Conservation (phyloP, 1,140 invertebrate genomes). For the Adoxophyes honmai region DNA sequence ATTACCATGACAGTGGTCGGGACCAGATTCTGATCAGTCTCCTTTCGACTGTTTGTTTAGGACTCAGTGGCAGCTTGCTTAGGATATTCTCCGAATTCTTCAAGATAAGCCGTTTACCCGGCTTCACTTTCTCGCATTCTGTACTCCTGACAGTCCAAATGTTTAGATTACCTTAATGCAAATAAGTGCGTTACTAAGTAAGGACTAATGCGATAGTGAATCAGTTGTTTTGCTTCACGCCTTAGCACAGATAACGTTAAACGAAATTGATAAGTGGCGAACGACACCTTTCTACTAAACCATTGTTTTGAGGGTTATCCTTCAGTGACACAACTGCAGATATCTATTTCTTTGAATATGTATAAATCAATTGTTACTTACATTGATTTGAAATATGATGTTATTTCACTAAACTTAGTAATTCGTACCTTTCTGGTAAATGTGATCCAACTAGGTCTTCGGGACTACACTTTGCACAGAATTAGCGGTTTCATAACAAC, state of each 20-base stretch:
- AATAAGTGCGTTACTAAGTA: neutral
- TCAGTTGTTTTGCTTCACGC: neutral
- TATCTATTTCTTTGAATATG: neutral
- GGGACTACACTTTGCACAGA: too few species aligned
- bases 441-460: too few species aligned
- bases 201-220: neutral
- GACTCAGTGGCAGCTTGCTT: constrained; percentile 2
- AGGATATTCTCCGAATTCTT: neutral
- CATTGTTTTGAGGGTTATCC: neutral
- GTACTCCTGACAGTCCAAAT: constrained; percentile 3
- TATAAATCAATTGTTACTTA: too few species aligned
- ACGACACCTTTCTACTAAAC: neutral
- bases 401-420: too few species aligned
- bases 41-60: constrained; percentile 6
- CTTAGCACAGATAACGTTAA: neutral
- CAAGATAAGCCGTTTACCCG: neutral
- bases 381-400: too few species aligned
- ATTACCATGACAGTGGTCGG: constrained; percentile 6
- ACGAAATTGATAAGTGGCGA: neutral
- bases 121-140: constrained; percentile 2
- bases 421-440: too few species aligned
- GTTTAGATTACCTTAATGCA: constrained; percentile 4
- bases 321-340: neutral
- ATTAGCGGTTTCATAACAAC: neutral
- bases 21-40: neutral